Evolutionary conservation across 2,797 vertebrate genomes (phyloP).

Genomic region (Myotis planiceps): DNA sequence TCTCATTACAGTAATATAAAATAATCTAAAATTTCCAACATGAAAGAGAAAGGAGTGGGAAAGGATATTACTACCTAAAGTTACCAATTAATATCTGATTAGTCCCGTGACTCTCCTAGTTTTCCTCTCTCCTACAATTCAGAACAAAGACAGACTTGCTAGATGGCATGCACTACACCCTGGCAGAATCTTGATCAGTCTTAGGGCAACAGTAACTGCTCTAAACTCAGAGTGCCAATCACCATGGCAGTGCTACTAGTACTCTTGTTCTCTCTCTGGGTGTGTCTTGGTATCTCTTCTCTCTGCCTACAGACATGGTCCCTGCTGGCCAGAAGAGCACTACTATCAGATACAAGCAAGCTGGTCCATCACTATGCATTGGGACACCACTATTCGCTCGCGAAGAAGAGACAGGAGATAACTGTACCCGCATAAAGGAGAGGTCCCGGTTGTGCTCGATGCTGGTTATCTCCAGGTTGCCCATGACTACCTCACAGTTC

Average conservation of each 20-base stretch:
- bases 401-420: neutral
- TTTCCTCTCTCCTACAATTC: neutral
- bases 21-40: neutral
- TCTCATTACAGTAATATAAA: neutral
- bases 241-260: neutral
- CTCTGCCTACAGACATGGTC: neutral
- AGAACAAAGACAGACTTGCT: neutral
- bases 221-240: conserved; percentile 26
- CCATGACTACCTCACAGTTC: conserved; percentile 99
- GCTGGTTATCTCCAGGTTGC: conserved; percentile 98
- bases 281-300: conserved; percentile 55
- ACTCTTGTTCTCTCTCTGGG: neutral
- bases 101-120: neutral
- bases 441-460: conserved; percentile 97
- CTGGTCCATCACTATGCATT: neutral
- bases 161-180: neutral
- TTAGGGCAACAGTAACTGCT: neutral
- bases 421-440: conserved; percentile 95
- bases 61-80: neutral
- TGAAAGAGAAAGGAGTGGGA: neutral
- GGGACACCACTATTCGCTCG: neutral
- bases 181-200: neutral
- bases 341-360: neutral
- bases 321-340: neutral
- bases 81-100: neutral